phyloP scores from a whole-genome alignment of 2,888 invertebrate genomes.

The Tiliacea citrago region DNA sequence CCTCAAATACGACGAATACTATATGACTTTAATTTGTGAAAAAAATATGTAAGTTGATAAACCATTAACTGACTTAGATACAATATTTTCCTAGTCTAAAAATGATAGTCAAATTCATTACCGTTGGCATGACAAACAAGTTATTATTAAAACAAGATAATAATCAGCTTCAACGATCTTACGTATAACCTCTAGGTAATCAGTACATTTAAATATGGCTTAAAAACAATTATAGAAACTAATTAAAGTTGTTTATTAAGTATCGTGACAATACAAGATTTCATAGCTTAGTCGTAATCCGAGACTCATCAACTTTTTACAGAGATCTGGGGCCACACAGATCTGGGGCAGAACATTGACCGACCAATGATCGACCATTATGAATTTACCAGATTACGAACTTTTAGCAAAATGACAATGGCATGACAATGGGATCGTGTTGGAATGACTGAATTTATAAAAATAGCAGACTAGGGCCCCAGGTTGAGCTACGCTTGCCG shows the following conservation, averaged over 20 bases:
- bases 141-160: constrained; percentile 30
- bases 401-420: no score
- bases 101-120: constrained; percentile 12
- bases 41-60: constrained; percentile 3
- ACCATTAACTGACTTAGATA: not conserved
- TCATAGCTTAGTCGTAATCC: not conserved
- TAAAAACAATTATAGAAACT: constrained; percentile 14
- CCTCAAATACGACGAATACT: not conserved
- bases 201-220: constrained; percentile 5
- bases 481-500: no score
- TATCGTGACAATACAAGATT: constrained; percentile 6
- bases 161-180: constrained; percentile 13
- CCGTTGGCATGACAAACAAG: constrained; percentile 19
- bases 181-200: not conserved
- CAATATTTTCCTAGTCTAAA: constrained; percentile 6
- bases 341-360: constrained; percentile 1
- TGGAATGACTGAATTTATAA: no score
- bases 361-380: no score
- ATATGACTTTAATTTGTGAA: constrained; percentile 1
- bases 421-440: no score
- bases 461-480: no score
- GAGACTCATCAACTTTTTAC: not conserved
- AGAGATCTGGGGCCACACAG: constrained; percentile 7
- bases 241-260: constrained; percentile 10
- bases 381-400: no score